A percentile compares a stretch with the other conserved stretches of the same genome.
Conservation (phyloP, 2,113 vertebrate species). For the Columba janthina region DNA sequence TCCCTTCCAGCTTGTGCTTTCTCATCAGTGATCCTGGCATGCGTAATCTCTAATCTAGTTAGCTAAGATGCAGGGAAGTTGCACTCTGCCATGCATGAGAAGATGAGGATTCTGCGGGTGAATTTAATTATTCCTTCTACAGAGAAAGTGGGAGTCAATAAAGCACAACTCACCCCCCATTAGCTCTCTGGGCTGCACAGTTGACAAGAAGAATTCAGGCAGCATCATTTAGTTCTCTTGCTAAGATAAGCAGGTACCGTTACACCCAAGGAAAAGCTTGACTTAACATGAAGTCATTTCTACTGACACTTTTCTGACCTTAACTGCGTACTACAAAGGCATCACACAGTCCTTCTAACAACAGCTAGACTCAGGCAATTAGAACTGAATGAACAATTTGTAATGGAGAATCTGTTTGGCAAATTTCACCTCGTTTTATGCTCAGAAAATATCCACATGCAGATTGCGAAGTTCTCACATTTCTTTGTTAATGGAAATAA, state of each 20-base stretch:
- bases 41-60: conserved; percentile 23
- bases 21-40: neutral
- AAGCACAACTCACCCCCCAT: neutral
- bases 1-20: neutral
- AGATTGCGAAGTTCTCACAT: neutral
- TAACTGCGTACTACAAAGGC: neutral
- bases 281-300: neutral
- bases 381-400: conserved; percentile 33
- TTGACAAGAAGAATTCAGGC: neutral
- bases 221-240: neutral
- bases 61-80: neutral
- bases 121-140: conserved; percentile 19
- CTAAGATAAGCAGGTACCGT: neutral
- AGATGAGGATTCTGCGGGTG: conserved; percentile 9
- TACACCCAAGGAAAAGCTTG: neutral
- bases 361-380: conserved; percentile 18
- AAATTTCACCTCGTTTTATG: neutral
- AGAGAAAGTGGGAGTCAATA: conserved; percentile 3
- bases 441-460: neutral
- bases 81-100: neutral
- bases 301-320: neutral
- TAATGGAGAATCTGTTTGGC: conserved; percentile 10
- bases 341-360: neutral
- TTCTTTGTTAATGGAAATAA: neutral
- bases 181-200: neutral